These are phyloP conservation scores for Apomyelois bistriatella DNA, from an alignment of 2,888 invertebrate genomes.

Conservation along the genomic window DNA sequence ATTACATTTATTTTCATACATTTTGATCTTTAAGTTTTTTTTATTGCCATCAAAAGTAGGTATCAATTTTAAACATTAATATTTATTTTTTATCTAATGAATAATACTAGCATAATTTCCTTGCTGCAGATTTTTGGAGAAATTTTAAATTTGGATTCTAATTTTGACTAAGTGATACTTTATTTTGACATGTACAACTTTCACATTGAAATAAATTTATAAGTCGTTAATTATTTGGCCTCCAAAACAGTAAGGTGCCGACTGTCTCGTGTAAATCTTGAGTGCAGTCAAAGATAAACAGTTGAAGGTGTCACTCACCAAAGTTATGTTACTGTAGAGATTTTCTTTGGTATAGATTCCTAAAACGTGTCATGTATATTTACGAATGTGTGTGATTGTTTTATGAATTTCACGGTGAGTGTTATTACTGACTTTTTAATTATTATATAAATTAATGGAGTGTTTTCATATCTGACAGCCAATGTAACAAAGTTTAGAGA, in stretches of 20 bases:
- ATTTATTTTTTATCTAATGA: neutral
- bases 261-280: neutral
- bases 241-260: slow-evolving; percentile 7
- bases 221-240: slow-evolving; percentile 8
- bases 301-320: neutral
- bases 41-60: too few relatives aligned
- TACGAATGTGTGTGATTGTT: too few relatives aligned
- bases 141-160: neutral
- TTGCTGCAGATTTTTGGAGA: neutral
- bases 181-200: neutral
- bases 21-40: too few relatives aligned
- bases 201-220: slow-evolving; percentile 9
- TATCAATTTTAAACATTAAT: too few relatives aligned
- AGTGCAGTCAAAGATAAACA: neutral
- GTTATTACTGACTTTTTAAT: too few relatives aligned
- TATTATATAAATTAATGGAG: too few relatives aligned
- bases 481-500: too few relatives aligned
- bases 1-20: too few relatives aligned
- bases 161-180: slow-evolving; percentile 1
- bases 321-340: neutral
- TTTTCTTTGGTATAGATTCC: neutral
- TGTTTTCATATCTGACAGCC: too few relatives aligned
- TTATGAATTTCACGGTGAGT: too few relatives aligned
- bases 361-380: too few relatives aligned
- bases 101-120: neutral